Evolutionary conservation across 2,888 invertebrate species (phyloP), one percentile per base, ranked within the genome.

Genomic region (Cephus sareptanus): DNA sequence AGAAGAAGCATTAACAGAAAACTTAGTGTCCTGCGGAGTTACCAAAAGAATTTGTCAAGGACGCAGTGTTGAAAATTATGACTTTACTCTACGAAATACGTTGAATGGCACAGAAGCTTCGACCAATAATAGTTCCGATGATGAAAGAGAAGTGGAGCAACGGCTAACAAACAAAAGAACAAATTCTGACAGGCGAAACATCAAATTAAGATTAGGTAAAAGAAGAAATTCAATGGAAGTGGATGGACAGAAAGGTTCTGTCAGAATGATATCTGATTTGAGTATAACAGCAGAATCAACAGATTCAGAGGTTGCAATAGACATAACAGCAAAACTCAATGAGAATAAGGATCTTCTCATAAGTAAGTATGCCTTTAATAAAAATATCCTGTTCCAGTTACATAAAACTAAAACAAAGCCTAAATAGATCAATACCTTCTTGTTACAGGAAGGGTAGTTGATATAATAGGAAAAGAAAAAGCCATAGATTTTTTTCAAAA

Each of bases 1-100:
- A 92, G 97, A 97, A 89, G 97, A 97, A 84, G 93, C 95, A 0
- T 91, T 97, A 76, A 95, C 96, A 35, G 96, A 97, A 89, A 95
- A 96, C 85, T 94, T 97, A 92, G 94, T 95, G 15, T 94, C 94
- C 71, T 96, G 96, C 91, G 96, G 95, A 91, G 96, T 97, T 13
- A 94, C 95, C 87, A 93, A 92, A 91, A 94, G 92, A 89, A 93
- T 93, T 90, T 95, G 94, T 77, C 88, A 90, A 92, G 95, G 93
- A 76, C 92, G 95, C 34, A 93, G 92, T 89, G 95, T 96, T 76
- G 97, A 97, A 92, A 95, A 95, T 90, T 97, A 97, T 91, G 95
- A 96, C 91, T 95, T 95, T 90, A 94, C 94, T 69, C 91, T 94
- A 84, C 94, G 93, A 86, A 86, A 86, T 77, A 77, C 86, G 33